Evolutionary conservation across 35 echinoderm and acorn worm genomes (phyloP), one percentile per base, ranked within the genome.

Genomic region (Heliocidaris tuberculata): DNA sequence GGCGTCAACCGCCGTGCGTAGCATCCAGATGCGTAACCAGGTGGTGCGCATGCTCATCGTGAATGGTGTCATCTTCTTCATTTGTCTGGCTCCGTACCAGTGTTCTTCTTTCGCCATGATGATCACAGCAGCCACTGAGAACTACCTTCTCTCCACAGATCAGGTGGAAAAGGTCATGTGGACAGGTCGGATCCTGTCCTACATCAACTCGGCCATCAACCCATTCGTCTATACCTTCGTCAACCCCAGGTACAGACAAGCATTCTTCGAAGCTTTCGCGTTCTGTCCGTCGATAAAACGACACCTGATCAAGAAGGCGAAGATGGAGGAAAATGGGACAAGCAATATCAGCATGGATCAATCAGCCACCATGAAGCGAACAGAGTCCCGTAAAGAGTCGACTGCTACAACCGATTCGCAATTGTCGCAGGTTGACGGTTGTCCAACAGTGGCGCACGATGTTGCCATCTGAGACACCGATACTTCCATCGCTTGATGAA

Each of bases 121-220:
- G 85, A 59, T 96, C 9, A 47, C 93, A 10, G 54, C 93, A n/a
- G 93, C 85, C 50, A 71, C 88, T 32, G 56, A 30, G 2, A 60
- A 24, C 13, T 48, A 92, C 16, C 21, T 96, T 47, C 31, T 93
- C 30, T 32, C 31, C 24, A 24, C 16, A 0, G 29, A 88, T n/a
- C 85, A 90, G 49, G 59, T 32, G 49, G 12, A 29, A 2, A 29
- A 48, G 9, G 47, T 88, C 19, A 56, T 90, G n/a, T 94, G 93
- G 93, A 78, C 86, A 15, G 90, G 90, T 54, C 94, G 96, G 11
- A 95, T 97, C 24, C 85, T 97, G 32, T 78, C 92, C 10, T 97
- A 97, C 60, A 48, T 95, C 24, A 97, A 97, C 86, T 97, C 96
- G 6, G 96, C 94, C 9, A 86, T 94, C 48, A 97, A 97, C 31